Evolutionary conservation across 2,888 invertebrate genomes (phyloP), one percentile per base, ranked within the genome.

Genomic region (Parasteatoda lunata): DNA sequence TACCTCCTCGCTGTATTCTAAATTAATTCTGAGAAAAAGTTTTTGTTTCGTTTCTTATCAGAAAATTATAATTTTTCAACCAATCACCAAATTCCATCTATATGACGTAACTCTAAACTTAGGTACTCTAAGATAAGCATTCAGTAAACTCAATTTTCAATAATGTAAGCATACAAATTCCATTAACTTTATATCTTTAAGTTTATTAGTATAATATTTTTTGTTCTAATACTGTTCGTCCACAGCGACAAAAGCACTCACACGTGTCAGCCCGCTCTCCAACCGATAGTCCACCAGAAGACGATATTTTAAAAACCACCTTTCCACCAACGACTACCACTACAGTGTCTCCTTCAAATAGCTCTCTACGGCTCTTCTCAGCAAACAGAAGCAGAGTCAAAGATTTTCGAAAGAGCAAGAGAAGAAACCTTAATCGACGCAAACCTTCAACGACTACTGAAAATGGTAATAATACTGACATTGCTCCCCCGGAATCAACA

Each of bases 351-450:
- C 65, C 47, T 8, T 45, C 85, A n/a, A 30, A 65, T 30, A 65
- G 80, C 15, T 47, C 71, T 30, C 85, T 71, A 8, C 80, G 85
- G 13, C 75, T 86, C 9, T 86, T 86, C 59, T 48, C 59, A 5
- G 54, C 85, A 3, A 80, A 86, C 65, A 48, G 85, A 52, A 86
- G 76, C 72, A 86, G 59, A 30, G 85, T 71, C 3, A 79, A 52
- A 66, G 85, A 86, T n/a, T 77, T 86, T 49, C 52, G 85, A 9
- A 86, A 80, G 9, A 80, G 72, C 47, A 68, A 69, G 59, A 75
- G 79, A 45, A 70, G 80, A n/a, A 77, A 77, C 59, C 48, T 54
- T 8, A 76, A 77, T 30, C 71, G 86, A 15, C 52, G 77, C 8
- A 59, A 8, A 7, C 7, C 7, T 5, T 13, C 9, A 59, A 0